A percentile compares a stretch with the other conserved stretches of the same genome.
Evolutionary conservation across 2,113 vertebrate species (phyloP).

Genomic region (Dicrurus megarhynchus): DNA sequence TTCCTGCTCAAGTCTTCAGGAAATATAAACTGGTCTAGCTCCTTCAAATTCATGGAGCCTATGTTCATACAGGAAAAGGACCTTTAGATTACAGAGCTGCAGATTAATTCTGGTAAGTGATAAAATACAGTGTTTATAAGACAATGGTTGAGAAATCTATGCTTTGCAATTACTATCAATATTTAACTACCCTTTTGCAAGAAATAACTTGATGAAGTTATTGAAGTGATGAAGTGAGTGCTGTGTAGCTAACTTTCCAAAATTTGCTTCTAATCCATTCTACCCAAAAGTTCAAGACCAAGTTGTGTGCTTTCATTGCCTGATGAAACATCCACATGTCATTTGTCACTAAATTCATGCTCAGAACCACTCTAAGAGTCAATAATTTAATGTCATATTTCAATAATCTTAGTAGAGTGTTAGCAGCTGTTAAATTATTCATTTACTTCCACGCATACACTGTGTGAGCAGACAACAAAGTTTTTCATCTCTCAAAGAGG

Average conservation of each 20-base stretch:
- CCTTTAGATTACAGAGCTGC: not conserved
- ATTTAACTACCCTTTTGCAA: not conserved
- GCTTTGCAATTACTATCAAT: not conserved
- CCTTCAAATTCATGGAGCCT: not conserved
- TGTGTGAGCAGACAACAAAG: not conserved
- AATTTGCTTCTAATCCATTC: not conserved
- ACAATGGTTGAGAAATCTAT: not conserved
- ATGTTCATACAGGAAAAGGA: not conserved
- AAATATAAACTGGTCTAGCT: not conserved
- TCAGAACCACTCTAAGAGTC: not conserved
- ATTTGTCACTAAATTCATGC: not conserved
- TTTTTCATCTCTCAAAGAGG: not conserved
- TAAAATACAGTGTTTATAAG: not conserved
- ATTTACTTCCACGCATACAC: not conserved
- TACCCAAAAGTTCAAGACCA: not conserved
- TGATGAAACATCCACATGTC: not conserved
- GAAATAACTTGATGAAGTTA: not conserved
- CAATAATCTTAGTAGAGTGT: not conserved
- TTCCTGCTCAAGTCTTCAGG: not conserved
- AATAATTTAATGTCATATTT: not conserved
- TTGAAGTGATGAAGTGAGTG: not conserved
- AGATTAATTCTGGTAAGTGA: not conserved
- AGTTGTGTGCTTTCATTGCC: not conserved
- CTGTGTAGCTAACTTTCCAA: not conserved
- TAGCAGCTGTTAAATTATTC: not conserved